Evolutionary conservation across 2,113 vertebrate species (phyloP).

Genomic region (Catharus bicknelli): DNA sequence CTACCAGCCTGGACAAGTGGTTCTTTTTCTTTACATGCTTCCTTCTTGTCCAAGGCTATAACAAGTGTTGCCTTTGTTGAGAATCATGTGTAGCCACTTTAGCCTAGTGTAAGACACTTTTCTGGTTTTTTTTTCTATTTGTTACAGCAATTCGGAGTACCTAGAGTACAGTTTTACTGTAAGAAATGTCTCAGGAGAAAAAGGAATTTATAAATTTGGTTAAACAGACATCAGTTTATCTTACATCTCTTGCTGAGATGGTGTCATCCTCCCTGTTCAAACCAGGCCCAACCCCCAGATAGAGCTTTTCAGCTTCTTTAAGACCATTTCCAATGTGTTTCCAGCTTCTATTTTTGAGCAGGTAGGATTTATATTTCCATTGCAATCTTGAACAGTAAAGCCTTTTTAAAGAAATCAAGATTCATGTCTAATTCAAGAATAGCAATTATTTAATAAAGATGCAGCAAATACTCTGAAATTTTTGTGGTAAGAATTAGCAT

Average conservation of each 20-base stretch:
- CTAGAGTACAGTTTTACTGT: background rate
- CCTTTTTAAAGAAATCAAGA: background rate
- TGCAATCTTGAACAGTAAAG: background rate
- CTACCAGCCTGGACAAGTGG: background rate
- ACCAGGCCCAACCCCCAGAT: rapidly evolving
- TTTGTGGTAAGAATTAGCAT: background rate
- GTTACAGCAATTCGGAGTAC: background rate
- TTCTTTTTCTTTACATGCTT: background rate
- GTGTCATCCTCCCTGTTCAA: background rate
- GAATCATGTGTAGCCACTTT: background rate
- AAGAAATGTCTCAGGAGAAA: background rate
- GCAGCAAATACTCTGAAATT: background rate
- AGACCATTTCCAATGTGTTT: background rate
- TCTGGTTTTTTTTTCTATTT: background rate
- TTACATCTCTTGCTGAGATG: background rate
- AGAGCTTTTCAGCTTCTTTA: background rate
- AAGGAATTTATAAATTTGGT: background rate
- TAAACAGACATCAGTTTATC: background rate
- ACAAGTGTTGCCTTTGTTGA: background rate
- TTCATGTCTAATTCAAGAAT: background rate
- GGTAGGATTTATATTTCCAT: background rate
- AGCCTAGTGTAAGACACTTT: background rate
- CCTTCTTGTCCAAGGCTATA: background rate
- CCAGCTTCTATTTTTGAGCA: background rate
- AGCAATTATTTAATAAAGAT: background rate